phyloP scores from a whole-genome alignment of 2,888 invertebrate species.

The Nudaria mundana region DNA sequence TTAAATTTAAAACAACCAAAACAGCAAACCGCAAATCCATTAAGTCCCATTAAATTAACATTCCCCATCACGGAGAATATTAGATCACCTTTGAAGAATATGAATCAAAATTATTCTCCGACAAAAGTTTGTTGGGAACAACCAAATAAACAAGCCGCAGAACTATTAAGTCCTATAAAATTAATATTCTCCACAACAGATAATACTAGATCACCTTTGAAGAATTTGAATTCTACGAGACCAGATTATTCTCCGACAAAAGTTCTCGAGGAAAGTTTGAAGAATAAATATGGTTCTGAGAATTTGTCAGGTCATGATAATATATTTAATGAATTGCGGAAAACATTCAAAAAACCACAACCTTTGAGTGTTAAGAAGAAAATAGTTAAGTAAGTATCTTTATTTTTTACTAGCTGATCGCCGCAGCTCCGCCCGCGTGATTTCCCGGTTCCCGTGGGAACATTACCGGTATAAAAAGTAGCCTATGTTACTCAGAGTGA shows the following conservation, averaged over 20 bases:
- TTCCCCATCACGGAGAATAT: constrained; percentile 23
- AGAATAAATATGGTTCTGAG: constrained; percentile 27
- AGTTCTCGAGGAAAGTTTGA: constrained; percentile 44
- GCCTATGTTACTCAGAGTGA: too few relatives aligned
- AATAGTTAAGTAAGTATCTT: constrained; percentile 56
- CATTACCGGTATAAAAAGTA: too few relatives aligned
- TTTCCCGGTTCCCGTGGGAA: too few relatives aligned
- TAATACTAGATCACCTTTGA: not conserved
- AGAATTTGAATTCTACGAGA: not conserved
- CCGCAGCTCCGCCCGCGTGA: too few relatives aligned
- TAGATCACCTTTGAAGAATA: too few relatives aligned
- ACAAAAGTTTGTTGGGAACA: too few relatives aligned
- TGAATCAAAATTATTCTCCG: too few relatives aligned
- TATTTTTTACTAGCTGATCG: too few relatives aligned
- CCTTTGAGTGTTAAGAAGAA: constrained; percentile 55
- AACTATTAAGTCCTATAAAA: constrained; percentile 2
- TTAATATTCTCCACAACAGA: not conserved
- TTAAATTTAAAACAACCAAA: constrained; percentile 49
- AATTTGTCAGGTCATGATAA: constrained; percentile 13
- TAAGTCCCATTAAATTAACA: too few relatives aligned
- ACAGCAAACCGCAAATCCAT: constrained; percentile 15
- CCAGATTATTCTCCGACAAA: constrained; percentile 49
- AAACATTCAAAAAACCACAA: constrained; percentile 48
- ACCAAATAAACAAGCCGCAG: too few relatives aligned
- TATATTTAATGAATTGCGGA: constrained; percentile 37